Conservation (phyloP, 2,888 invertebrate species). For the Pelosia muscerda region DNA sequence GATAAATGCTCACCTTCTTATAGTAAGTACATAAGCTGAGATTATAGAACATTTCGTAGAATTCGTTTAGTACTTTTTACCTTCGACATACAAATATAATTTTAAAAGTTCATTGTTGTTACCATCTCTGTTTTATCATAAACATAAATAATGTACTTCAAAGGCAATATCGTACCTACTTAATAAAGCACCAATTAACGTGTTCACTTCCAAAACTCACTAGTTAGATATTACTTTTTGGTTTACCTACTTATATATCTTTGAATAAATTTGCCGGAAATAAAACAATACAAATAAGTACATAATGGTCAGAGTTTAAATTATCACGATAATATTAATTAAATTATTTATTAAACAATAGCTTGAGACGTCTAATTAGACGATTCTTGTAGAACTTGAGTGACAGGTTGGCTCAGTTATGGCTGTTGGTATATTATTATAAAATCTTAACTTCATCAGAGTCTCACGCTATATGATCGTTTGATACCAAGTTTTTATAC, state of each 20-base stretch:
- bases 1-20: background rate
- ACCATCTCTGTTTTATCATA: background rate
- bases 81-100: background rate
- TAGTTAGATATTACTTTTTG: background rate
- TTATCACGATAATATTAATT: background rate
- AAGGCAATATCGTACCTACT: background rate
- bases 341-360: slow-evolving; percentile 5
- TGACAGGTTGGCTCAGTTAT: slow-evolving; percentile 2
- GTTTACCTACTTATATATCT: background rate
- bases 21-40: background rate
- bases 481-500: background rate
- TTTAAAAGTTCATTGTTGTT: background rate
- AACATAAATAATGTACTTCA: background rate
- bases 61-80: background rate
- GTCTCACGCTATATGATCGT: slow-evolving; percentile 8
- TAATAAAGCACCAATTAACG: background rate
- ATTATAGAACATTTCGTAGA: background rate
- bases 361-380: slow-evolving; percentile 8
- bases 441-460: slow-evolving; percentile 1
- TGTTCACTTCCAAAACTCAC: background rate
- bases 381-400: slow-evolving; percentile 11
- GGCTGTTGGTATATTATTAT: slow-evolving; percentile 4
- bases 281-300: background rate
- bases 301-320: background rate
- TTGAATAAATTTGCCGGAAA: background rate